Evolutionary conservation across 2,113 vertebrate species (phyloP), one percentile per base, ranked within the genome.

Genomic region (Galeopterus variegatus): DNA sequence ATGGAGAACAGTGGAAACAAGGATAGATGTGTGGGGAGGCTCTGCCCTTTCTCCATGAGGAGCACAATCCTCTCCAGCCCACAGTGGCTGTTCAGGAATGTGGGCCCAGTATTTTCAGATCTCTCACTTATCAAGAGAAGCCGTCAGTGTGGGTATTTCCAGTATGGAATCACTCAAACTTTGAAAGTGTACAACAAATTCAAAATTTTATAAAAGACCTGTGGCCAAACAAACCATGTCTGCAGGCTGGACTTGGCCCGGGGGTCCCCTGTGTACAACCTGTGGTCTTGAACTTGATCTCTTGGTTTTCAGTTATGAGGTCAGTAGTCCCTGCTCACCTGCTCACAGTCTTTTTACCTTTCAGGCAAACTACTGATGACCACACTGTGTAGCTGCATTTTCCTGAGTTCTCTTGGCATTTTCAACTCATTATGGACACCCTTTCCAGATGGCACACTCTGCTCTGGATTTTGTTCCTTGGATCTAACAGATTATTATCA

Each of bases 221-320:
- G 23, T 62, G 90, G 23, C 17, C 19, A 62, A 62, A 31, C 8
- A 31, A 33, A 92, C 28, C 14, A 26, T 52, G 5, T 72, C 4
- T 84, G 5, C 1, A 89, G 4, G 11, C n/a, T 93, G 28, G n/a
- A 85, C 33, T 64, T 86, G 19, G 3, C 31, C 21, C 6, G 8
- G 21, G 24, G 9, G 13, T 11, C 15, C 26, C 70, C 24, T 87
- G 14, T 79, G 72, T 67, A 70, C 10, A 73, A 17, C 7, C 10
- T 50, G 8, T 64, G 36, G 69, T 69, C 86, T 95, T 93, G 77
- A 97, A 52, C 7, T 58, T 81, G 52, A 54, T 17, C 21, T 91
- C 86, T 67, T 36, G 23, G 3, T 67, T 60, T 62, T 94, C 10
- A 18, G 8, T 56, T 93, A 24, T 65, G 82, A 86, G 56, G 11